Evolutionary conservation across 2,113 vertebrate species (phyloP).

Genomic region (Ceyx margarethae): DNA sequence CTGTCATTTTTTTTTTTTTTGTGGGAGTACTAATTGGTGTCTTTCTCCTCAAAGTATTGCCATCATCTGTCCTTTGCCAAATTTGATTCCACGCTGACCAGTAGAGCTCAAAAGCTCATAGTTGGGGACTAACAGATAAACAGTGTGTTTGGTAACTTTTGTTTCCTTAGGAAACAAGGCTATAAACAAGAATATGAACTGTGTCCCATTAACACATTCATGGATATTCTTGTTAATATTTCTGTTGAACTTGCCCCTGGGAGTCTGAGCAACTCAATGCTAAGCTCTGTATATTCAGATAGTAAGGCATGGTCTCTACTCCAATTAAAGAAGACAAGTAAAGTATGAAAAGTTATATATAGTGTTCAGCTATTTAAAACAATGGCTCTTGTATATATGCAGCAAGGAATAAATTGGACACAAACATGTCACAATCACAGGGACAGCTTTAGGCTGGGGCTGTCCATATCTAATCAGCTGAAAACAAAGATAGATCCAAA

Average conservation of each 20-base stretch:
- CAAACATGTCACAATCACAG: background rate
- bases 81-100: background rate
- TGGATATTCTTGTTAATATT: background rate
- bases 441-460: background rate
- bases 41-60: background rate
- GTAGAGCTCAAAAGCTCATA: background rate
- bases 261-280: background rate
- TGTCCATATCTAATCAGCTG: background rate
- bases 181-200: constrained; percentile 10
- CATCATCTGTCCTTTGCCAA: background rate
- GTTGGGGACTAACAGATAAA: background rate
- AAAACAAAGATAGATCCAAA: background rate
- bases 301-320: background rate
- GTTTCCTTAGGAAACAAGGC: background rate
- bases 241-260: background rate
- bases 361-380: background rate
- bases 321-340: background rate
- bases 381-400: background rate
- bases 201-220: background rate
- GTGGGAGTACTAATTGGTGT: background rate
- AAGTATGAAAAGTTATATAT: background rate
- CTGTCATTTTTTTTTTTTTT: background rate
- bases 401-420: background rate
- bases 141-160: background rate
- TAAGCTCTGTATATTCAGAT: background rate